phyloP scores from a whole-genome alignment of 2,888 invertebrate species.

The Megaustenia siamemsis region DNA sequence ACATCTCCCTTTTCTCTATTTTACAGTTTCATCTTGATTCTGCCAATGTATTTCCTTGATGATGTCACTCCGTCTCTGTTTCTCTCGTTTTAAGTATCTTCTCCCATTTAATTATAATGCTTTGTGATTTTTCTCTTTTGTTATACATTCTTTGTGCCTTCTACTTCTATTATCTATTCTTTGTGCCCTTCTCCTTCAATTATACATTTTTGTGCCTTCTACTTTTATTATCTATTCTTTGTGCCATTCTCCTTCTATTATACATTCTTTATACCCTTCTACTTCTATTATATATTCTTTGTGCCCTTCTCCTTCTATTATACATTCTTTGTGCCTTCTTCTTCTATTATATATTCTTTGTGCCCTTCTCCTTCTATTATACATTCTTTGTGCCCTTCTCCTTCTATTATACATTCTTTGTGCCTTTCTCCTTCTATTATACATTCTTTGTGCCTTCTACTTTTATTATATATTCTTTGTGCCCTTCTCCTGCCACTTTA shows the following conservation, averaged over 20 bases:
- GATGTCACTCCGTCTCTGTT: not conserved
- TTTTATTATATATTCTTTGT: not conserved
- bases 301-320: no score
- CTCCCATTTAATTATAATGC: not conserved
- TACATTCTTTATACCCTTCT: no score
- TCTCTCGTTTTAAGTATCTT: not conserved
- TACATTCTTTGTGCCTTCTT: no score
- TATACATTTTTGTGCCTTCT: no score
- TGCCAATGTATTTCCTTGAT: constrained; percentile 2
- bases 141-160: no score
- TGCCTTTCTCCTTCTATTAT: no score
- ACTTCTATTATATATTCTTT: not conserved
- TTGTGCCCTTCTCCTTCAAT: not conserved
- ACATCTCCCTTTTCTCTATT: no score
- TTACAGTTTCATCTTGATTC: not conserved
- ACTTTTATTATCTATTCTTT: no score
- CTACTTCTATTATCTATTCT: no score
- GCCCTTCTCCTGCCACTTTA: not conserved
- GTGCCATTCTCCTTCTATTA: not conserved
- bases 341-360: not conserved
- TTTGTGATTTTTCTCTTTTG: not conserved
- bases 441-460: no score
- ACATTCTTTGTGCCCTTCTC: no score
- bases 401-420: no score
- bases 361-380: constrained; percentile 1